phyloP scores from a whole-genome alignment of 2,888 invertebrate species.

The Melipona beecheii region DNA sequence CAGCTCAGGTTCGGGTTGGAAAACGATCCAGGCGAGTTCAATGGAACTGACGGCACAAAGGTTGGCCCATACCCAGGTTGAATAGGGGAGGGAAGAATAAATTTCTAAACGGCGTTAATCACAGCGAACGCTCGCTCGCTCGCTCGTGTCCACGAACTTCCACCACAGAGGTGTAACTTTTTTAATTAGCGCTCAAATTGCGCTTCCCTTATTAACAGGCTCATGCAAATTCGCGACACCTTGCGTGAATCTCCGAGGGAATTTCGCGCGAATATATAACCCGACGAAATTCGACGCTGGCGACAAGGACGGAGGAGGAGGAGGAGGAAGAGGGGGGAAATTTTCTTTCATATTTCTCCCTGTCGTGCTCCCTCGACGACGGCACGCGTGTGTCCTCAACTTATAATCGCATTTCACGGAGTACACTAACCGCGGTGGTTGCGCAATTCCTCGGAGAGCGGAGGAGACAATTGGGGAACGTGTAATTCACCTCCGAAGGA shows the following conservation, averaged over 20 bases:
- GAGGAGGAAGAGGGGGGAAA: constrained; percentile 32
- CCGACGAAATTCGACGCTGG: constrained; percentile 31
- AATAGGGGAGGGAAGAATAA: neutral
- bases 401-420: constrained; percentile 35
- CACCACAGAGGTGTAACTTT: constrained; percentile 39
- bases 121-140: neutral
- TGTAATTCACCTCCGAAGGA: constrained; percentile 33
- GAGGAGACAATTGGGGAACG: constrained; percentile 18
- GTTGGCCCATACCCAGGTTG: neutral
- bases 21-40: neutral
- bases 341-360: neutral
- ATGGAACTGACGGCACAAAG: neutral
- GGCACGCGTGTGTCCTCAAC: neutral
- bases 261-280: constrained; percentile 11
- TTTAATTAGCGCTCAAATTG: constrained; percentile 62
- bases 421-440: neutral
- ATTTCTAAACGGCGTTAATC: constrained; percentile 18
- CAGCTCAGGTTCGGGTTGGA: neutral
- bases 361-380: neutral
- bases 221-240: constrained; percentile 57
- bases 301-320: neutral
- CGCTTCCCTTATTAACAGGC: constrained; percentile 59
- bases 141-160: constrained; percentile 16
- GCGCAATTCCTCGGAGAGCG: constrained; percentile 28
- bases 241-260: constrained; percentile 17